Evolutionary conservation across 2,797 vertebrate species (phyloP), one percentile per base, ranked within the genome.

Genomic region (Schizothorax lantsangensis): DNA sequence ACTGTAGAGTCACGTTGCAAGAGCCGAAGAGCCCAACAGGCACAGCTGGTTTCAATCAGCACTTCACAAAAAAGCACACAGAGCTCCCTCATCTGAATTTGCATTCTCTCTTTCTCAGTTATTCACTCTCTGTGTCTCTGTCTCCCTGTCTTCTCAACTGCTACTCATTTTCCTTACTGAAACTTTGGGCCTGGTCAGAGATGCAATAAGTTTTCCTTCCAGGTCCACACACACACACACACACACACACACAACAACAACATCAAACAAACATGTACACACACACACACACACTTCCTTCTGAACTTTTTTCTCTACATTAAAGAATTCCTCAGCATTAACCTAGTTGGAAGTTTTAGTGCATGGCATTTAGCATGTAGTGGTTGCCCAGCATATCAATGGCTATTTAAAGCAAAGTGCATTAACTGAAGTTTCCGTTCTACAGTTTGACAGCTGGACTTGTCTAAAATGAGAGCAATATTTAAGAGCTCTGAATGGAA

Each of bases 11-110:
- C 91, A 86, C 89, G 89, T 92, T 93, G 89, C 88, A 88, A 83
- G 19, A 89, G 85, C 72, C 77, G 85, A 88, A 89, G 90, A 90
- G 26, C 91, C 66, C 78, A 86, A 83, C n/a, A 83, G 91, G 75
- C 91, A 90, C 93, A 94, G 94, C 93, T 94, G 94, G 93, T 89
- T 93, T 93, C 91, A 93, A 93, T 95, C 93, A 93, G 89, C 89
- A 86, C 90, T 90, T 89, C 93, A 90, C 87, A 90, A 90, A 87
- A 89, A 75, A 87, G 78, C 92, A 94, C 91, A 93, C 92, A 93
- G 91, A 92, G 89, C 79, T 87, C 81, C 85, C 88, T 92, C 88
- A 89, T 89, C 89, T 91, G 89, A 87, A 49, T 84, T 43, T 30
- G 36, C 87, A 86, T 68, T 87, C 83, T 57, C 47, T 85, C 82